Conservation (phyloP, 2,888 invertebrate species). For the Sinohyriopsis cumingii region DNA sequence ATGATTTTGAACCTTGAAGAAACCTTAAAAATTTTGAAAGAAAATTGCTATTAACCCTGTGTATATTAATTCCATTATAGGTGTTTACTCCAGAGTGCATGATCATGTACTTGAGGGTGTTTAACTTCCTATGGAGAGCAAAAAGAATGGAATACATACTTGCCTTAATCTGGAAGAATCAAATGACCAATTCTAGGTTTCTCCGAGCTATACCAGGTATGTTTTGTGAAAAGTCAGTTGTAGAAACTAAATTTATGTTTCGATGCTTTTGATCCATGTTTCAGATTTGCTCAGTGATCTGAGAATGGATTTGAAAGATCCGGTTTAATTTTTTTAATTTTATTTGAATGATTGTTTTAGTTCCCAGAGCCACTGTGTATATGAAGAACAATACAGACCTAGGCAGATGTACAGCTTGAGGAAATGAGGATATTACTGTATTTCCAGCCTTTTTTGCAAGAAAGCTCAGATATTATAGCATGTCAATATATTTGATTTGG, state of each 20-base stretch:
- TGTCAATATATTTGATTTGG: too few relatives aligned
- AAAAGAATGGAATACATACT: slow-evolving; percentile 91
- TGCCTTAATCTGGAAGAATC: slow-evolving; percentile 87
- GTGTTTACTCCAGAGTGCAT: slow-evolving; percentile 78
- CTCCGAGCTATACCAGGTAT: slow-evolving; percentile 80
- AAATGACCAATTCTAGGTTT: slow-evolving; percentile 83
- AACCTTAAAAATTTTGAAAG: too few relatives aligned
- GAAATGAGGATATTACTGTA: too few relatives aligned
- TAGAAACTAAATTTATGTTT: not conserved
- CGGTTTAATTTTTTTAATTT: too few relatives aligned
- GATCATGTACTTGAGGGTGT: slow-evolving; percentile 84
- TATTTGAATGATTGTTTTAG: too few relatives aligned
- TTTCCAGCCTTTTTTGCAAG: too few relatives aligned
- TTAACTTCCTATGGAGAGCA: slow-evolving; percentile 90
- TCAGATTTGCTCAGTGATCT: not conserved
- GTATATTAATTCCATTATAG: slow-evolving; percentile 55
- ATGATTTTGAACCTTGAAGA: too few relatives aligned
- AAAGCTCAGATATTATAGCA: too few relatives aligned
- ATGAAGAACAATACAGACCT: too few relatives aligned
- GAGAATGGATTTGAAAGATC: not conserved
- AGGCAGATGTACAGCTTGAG: too few relatives aligned
- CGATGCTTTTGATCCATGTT: not conserved
- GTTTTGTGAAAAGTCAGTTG: slow-evolving; percentile 10
- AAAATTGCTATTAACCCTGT: too few relatives aligned
- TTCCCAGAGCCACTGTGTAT: too few relatives aligned